Evolutionary conservation across 2,113 vertebrate species (phyloP).

Genomic region (Syngnathus scovelli): DNA sequence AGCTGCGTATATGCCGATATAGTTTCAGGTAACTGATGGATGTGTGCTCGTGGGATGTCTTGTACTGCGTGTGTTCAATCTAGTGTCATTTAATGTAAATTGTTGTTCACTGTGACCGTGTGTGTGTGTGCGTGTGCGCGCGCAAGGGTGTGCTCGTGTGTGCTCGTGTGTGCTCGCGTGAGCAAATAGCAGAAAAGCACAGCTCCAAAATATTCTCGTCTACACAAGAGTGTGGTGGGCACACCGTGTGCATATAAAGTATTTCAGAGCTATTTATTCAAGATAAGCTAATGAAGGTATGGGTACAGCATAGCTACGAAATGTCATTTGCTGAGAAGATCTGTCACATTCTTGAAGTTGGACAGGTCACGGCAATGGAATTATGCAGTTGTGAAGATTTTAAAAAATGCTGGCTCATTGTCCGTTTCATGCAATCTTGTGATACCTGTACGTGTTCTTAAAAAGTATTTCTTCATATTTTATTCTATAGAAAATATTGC

Average conservation of each 20-base stretch:
- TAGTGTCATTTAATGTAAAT: conserved; percentile 21
- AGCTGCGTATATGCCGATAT: background rate
- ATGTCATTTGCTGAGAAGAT: conserved; percentile 14
- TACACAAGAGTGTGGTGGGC: background rate
- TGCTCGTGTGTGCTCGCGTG: background rate
- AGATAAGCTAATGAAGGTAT: conserved; percentile 34
- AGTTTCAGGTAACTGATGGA: conserved; percentile 27
- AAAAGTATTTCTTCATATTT: conserved; percentile 42
- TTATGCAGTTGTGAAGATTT: conserved; percentile 2
- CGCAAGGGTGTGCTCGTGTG: too few species aligned
- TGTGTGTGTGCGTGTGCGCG: conserved; percentile 9
- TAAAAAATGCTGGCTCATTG: conserved; percentile 51
- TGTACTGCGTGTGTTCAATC: conserved; percentile 26
- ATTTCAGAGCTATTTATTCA: conserved; percentile 31
- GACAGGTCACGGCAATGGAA: background rate
- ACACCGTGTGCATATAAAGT: conserved; percentile 17
- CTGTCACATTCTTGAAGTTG: conserved; percentile 25
- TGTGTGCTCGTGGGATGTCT: conserved; percentile 32
- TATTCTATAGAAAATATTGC: conserved; percentile 52
- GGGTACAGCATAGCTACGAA: conserved; percentile 21
- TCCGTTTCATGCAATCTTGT: conserved; percentile 47
- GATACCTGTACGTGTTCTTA: conserved; percentile 35
- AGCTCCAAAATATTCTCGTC: conserved; percentile 26
- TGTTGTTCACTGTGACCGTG: conserved; percentile 3
- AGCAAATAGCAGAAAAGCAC: conserved; percentile 31